phyloP scores from a whole-genome alignment of 2,113 vertebrate species.

The Canis aureus region DNA sequence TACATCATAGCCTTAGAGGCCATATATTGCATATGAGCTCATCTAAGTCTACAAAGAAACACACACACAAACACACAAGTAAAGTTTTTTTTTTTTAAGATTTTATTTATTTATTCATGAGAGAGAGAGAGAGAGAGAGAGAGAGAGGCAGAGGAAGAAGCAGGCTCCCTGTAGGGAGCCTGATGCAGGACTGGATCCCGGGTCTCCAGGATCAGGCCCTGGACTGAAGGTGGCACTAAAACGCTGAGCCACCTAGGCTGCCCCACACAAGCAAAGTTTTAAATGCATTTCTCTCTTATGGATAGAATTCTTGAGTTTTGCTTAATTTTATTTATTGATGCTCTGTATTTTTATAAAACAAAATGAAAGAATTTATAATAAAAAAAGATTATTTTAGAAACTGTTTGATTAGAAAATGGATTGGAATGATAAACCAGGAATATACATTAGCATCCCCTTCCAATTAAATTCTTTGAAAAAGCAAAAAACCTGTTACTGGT shows the following conservation, averaged over 20 bases:
- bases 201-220: too few species aligned
- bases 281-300: neutral
- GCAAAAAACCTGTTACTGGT: neutral
- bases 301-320: neutral
- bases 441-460: neutral
- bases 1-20: neutral
- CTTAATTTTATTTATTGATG: neutral
- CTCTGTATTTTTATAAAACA: neutral
- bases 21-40: neutral
- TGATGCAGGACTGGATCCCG: too few species aligned
- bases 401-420: neutral
- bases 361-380: neutral
- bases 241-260: too few species aligned
- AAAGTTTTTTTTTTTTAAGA: neutral
- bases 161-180: too few species aligned
- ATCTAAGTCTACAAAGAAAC: neutral
- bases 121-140: too few species aligned
- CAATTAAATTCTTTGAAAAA: neutral
- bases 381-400: neutral
- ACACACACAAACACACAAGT: neutral
- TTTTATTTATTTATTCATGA: too few species aligned
- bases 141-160: too few species aligned
- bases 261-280: neutral
- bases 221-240: too few species aligned
- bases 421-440: neutral